Base-by-base conservation (phyloP, 2,888 invertebrate genomes). In the Agrochola circellaris region DNA sequence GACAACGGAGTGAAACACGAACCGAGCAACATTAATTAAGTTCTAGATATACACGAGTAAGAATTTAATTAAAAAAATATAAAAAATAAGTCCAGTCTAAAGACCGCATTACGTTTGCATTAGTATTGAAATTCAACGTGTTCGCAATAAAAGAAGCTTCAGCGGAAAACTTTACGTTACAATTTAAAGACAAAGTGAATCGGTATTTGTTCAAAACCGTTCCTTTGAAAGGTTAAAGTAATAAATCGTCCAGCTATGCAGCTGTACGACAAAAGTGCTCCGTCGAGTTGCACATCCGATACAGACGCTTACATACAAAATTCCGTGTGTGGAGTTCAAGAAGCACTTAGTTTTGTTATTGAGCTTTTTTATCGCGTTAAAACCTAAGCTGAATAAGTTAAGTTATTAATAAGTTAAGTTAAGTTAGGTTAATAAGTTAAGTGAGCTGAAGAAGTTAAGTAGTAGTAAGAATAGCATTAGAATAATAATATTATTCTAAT, bases 1-100 rank as follows among this genome's bases (percentile, higher is more conserved):
- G 42, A 42, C 42, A 42, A 34, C 30, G 30, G 30, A 73, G 58
- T 11, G 23, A 77, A 65, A 75, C 56, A 69, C 48, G 68, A 69
- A 58, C 17, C n/a, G 56, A 73, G 56, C 23, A 45, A 83, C 75
- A 75, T 78, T 86, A 78, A 83, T 79, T 78, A 75, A 78, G 38
- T 45, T 34, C 51, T 71, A 61, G 20, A 20, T 38, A 42, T 13
- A 61, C 34, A 77, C 3, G 73, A 67, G 58, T 30, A 73, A 68
- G 56, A 70, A 48, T 71, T 86, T 79, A 73, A 83, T 79, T 6
- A 56, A 67, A 85, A 81, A 76, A 69, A 77, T n/a, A 20, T 45
- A 62, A 48, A 65, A 26, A 56, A 48, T 48, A 80, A 48, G n/a
- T 58, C 38, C n/a, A 60, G 23, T 60, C 15, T 69, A 26, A 51